Conservation (phyloP, 2,113 vertebrate species). For the Menidia beryllina region DNA sequence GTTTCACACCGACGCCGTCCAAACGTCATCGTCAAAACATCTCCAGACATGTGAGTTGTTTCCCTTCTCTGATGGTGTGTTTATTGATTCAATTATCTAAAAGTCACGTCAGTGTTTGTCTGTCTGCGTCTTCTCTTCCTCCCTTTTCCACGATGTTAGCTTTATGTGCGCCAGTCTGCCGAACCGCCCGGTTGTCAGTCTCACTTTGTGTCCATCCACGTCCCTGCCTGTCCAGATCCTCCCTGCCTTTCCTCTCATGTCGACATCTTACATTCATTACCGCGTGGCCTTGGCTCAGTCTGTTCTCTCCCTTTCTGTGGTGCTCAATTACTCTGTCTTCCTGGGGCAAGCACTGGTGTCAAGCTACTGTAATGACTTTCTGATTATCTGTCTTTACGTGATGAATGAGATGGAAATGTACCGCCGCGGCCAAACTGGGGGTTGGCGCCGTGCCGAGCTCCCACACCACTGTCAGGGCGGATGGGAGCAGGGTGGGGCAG, state of each 20-base stretch:
- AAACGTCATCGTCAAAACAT: slow-evolving; percentile 15
- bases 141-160: slow-evolving; percentile 20
- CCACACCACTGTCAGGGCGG: slow-evolving; percentile 60
- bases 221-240: slow-evolving; percentile 43
- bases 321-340: slow-evolving; percentile 91
- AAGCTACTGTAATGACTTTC: slow-evolving; percentile 88
- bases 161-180: slow-evolving; percentile 30
- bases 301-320: slow-evolving; percentile 81
- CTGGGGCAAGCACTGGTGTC: slow-evolving; percentile 83
- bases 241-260: slow-evolving; percentile 49
- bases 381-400: slow-evolving; percentile 89
- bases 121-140: slow-evolving; percentile 1
- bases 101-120: slow-evolving; percentile 51
- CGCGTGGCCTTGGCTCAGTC: slow-evolving; percentile 81
- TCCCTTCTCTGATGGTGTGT: slow-evolving; percentile 43
- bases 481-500: slow-evolving; percentile 28
- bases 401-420: slow-evolving; percentile 90
- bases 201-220: slow-evolving; percentile 46
- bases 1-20: slow-evolving; percentile 11
- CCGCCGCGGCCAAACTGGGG: slow-evolving; percentile 71
- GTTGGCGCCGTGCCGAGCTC: slow-evolving; percentile 70
- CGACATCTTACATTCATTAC: slow-evolving; percentile 84
- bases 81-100: slow-evolving; percentile 64
- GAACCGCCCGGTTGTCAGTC: slow-evolving; percentile 37
- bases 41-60: slow-evolving; percentile 6